Evolutionary conservation across 2,113 vertebrate species (phyloP).

Genomic region (Thomomys bottae): DNA sequence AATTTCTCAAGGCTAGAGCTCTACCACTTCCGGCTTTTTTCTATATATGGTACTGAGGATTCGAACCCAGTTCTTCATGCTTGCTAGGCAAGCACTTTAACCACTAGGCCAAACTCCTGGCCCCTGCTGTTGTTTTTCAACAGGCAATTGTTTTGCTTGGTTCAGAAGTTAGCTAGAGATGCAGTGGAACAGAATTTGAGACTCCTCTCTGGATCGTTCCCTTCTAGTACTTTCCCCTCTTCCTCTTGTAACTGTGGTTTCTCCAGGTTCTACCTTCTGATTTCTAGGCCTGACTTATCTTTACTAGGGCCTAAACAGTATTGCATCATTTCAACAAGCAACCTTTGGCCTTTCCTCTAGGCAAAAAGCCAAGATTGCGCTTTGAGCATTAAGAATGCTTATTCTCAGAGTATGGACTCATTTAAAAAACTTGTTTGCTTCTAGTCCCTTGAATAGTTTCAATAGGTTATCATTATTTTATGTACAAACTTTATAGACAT

Average conservation of each 20-base stretch:
- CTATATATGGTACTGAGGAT: no score
- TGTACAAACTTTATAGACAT: neutral
- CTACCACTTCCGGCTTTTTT: no score
- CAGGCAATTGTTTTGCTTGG: neutral
- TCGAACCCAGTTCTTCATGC: no score
- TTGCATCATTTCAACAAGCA: no score
- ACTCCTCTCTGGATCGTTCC: neutral
- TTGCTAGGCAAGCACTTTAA: no score
- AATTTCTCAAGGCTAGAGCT: no score
- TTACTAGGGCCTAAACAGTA: neutral
- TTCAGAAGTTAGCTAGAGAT: neutral
- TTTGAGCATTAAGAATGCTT: no score
- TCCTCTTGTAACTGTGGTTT: neutral
- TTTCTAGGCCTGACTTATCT: neutral
- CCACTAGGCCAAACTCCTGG: no score
- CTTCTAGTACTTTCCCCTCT: neutral
- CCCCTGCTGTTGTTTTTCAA: conserved; percentile 8
- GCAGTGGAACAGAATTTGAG: neutral
- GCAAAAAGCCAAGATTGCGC: conserved; percentile 1
- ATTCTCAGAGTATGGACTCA: neutral
- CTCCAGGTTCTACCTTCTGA: neutral
- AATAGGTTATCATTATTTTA: neutral
- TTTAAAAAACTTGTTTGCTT: neutral
- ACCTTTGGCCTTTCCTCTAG: neutral
- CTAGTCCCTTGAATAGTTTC: neutral